Evolutionary conservation across 2,113 vertebrate genomes (phyloP), one percentile per base, ranked within the genome.

Genomic region (Elephas maximus): DNA sequence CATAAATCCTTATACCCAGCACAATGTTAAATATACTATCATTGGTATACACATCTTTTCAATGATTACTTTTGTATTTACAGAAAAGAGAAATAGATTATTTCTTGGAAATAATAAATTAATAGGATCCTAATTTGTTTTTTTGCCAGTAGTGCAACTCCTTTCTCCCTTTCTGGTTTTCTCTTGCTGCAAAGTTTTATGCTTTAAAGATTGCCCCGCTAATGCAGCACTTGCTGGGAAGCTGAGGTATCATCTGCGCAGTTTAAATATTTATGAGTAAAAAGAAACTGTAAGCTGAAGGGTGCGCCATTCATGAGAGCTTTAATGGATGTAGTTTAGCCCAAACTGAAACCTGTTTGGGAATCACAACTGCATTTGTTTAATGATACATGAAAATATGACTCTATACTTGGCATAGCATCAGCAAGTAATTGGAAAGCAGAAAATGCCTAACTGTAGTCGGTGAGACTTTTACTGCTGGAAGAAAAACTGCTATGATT

Each of bases 301-400:
- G 97, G 93, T 80, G 80, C 86, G 63, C 86, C 60, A 69, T 90
- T 97, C 98, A 78, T 94, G 97, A 96, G 98, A 98, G 97, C 90
- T 95, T 97, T 97, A 96, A 97, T 97, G 96, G 97, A 98, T 96
- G 95, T 90, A 96, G 48, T 97, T 97, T 79, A 97, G 96, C 76
- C 93, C 97, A 95, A 93, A 97, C 81, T 84, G 97, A 98, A 98
- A 98, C 95, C 94, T 98, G 93, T 97, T 97, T 93, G 96, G 97
- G 96, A 94, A 98, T 94, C 86, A 77, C 45, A 65, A 71, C 96
- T 33, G 48, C 96, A 92, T 97, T 94, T 63, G 88, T 97, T 98
- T 98, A 98, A 97, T 98, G 98, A 97, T 97, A 98, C 93, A 93
- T 96, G 94, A 98, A 98, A 98, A 97, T 85, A 93, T 98, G 94